phyloP scores from a whole-genome alignment of 2,797 vertebrate genomes.

The Apogon talboti region DNA sequence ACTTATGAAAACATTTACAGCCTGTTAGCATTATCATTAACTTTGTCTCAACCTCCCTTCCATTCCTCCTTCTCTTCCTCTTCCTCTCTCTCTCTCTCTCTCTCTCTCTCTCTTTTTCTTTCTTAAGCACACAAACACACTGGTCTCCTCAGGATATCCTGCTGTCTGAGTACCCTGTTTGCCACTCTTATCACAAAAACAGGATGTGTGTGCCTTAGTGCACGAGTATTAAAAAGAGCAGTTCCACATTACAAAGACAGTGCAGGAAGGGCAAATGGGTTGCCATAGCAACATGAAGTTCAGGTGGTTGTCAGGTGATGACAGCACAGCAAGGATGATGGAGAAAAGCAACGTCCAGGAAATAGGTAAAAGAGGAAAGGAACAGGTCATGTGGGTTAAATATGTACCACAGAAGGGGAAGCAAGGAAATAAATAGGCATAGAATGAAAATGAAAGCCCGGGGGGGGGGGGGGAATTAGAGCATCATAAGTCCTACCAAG shows the following conservation, averaged over 20 bases:
- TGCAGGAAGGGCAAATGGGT: constrained; percentile 63
- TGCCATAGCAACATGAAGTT: constrained; percentile 64
- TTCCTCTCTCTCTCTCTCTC: constrained; percentile 21
- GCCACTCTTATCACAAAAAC: constrained; percentile 59
- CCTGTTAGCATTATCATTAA: not conserved
- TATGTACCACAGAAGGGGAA: not conserved
- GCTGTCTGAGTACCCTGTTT: constrained; percentile 57
- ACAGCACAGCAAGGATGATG: constrained; percentile 40
- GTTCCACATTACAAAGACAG: constrained; percentile 42
- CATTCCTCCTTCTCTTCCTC: constrained; percentile 20
- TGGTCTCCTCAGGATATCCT: constrained; percentile 66
- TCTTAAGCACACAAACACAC: constrained; percentile 11
- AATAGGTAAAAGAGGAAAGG: constrained; percentile 5
- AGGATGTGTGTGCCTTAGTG: constrained; percentile 46
- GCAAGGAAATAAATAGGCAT: not conserved
- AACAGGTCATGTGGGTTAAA: not conserved
- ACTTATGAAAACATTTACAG: constrained; percentile 21
- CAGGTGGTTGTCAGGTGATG: constrained; percentile 68
- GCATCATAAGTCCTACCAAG: constrained; percentile 12
- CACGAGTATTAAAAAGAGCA: constrained; percentile 30
- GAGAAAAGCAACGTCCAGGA: constrained; percentile 23
- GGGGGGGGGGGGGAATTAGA: constrained; percentile 4
- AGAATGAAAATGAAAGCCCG: not conserved
- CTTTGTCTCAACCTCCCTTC: constrained; percentile 5
- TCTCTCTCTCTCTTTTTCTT: not conserved